phyloP scores from a whole-genome alignment of 1,140 invertebrate genomes.

The Idris sp. region DNA sequence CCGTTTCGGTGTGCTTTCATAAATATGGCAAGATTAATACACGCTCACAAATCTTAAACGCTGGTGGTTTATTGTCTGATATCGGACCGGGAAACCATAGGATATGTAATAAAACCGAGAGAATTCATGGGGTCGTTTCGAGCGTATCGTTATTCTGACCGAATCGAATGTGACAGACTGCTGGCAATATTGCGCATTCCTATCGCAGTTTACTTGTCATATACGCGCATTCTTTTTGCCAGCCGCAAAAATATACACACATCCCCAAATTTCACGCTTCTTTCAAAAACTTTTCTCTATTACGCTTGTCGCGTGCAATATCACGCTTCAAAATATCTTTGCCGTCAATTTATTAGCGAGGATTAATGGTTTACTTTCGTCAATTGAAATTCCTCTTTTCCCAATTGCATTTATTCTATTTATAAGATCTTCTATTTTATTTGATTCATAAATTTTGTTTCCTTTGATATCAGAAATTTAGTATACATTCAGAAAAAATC shows the following conservation, averaged over 20 bases:
- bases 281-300: constrained; percentile 49
- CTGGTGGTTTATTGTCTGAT: constrained; percentile 65
- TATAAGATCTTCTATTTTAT: no score
- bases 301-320: constrained; percentile 11
- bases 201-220: constrained; percentile 57
- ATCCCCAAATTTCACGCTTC: constrained; percentile 59
- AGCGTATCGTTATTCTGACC: constrained; percentile 58
- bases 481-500: no score
- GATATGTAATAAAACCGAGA: constrained; percentile 62
- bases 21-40: constrained; percentile 75
- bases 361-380: no score
- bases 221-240: constrained; percentile 45
- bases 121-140: constrained; percentile 61
- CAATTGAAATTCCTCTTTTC: no score
- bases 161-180: constrained; percentile 68
- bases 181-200: constrained; percentile 67
- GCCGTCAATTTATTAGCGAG: constrained; percentile 11
- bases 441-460: no score
- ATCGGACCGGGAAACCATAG: constrained; percentile 50
- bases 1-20: constrained; percentile 48
- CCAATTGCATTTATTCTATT: no score
- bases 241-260: constrained; percentile 43
- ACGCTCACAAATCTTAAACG: constrained; percentile 71
- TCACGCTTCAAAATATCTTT: constrained; percentile 10
- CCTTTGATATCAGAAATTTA: no score